phyloP scores from a whole-genome alignment of 2,113 vertebrate genomes.

The Rhegmatorhina hoffmannsi region DNA sequence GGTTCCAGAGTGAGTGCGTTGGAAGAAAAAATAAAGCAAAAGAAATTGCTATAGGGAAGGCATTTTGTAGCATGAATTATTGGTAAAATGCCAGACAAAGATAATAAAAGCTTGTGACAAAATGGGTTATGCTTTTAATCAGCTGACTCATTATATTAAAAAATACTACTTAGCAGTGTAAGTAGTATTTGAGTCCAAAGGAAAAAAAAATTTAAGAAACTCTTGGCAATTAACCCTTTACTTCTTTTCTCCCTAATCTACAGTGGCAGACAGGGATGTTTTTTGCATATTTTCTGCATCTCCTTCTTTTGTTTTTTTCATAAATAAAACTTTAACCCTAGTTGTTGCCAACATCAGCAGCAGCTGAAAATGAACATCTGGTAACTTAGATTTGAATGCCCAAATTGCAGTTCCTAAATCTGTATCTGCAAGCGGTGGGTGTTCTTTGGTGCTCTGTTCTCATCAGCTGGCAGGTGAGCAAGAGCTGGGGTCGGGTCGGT shows the following conservation, averaged over 20 bases:
- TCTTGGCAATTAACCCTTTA: background rate
- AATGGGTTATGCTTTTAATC: background rate
- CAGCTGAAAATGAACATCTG: background rate
- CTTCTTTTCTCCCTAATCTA: too few species aligned
- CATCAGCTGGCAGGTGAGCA: background rate
- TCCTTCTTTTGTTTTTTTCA: background rate
- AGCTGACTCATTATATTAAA: background rate
- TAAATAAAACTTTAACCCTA: background rate
- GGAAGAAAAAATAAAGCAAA: background rate
- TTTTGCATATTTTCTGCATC: background rate
- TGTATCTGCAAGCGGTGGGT: background rate
- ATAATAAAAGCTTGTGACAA: background rate
- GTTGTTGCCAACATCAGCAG: background rate
- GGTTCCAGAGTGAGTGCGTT: accelerated
- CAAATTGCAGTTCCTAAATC: background rate
- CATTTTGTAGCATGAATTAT: background rate
- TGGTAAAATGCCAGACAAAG: background rate
- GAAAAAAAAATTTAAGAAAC: background rate
- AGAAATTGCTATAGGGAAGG: background rate
- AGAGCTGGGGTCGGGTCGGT: background rate
- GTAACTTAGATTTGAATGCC: background rate
- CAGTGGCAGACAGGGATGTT: background rate
- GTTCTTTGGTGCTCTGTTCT: background rate
- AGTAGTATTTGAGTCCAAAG: background rate
- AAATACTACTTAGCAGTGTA: background rate